Base-by-base conservation (phyloP, 2,113 vertebrate genomes). In the Candoia aspera region DNA sequence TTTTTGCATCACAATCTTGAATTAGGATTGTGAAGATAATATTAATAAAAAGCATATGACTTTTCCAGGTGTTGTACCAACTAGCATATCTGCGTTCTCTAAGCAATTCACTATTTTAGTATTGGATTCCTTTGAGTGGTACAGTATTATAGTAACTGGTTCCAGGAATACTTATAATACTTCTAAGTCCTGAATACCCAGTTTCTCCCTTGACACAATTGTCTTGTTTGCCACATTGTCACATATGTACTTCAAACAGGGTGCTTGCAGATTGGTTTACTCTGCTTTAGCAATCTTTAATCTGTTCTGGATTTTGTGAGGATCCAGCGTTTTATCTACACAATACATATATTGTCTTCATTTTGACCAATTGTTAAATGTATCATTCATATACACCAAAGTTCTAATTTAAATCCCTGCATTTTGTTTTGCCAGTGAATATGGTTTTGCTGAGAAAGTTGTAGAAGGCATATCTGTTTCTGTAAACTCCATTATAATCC, bases 381-480 rank as follows among this genome's bases (percentile, higher is more conserved):
- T 94, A 94, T 89, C 92, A 2, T 91, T 54, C 6, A 49, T 24
- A 91, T 93, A 88, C 2, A 59, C 84, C 93, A 0, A 0, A 15
- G 58, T 42, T 91, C 17, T 92, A 49, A 93, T 92, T 95, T 94
- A 95, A 93, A 55, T 86, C 5, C 94, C 94, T 93, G 1, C 58
- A 90, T 97, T 97, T 96, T 91, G 53, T 92, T 96, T 95, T 96
- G 96, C 11, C 96, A 99, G 99, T 97, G 99, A 99, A 96, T 99
- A 99, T 92, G 98, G 99, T 95, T 99, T 99, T 98, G 99, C 99
- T 90, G 99, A 99, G 97, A 99, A 99, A 97, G 99, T 99, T 90
- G 99, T 99, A 33, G 99, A 99, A 97, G 99, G 99, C 85, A 99
- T 99, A 94, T 98, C 99, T 4, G 98, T 99, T 95, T 99, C 99